Conservation (phyloP, 2,113 vertebrate genomes). For the Larimichthys crocea region DNA sequence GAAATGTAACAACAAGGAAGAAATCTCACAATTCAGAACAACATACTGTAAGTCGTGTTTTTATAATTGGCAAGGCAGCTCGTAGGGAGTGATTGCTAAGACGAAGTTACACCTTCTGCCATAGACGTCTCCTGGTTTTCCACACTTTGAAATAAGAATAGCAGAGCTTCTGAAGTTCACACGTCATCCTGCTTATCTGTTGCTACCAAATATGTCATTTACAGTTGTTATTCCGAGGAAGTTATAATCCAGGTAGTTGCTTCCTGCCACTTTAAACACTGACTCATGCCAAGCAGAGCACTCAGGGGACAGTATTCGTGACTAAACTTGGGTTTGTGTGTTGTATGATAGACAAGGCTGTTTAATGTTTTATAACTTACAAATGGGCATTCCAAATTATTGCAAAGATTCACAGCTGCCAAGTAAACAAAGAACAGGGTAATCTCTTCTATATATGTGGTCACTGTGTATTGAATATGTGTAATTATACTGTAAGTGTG, state of each 20-base stretch:
- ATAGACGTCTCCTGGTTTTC: neutral
- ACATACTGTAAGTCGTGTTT: neutral
- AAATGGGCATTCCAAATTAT: slow-evolving; percentile 1
- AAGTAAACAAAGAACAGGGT: too few relatives aligned
- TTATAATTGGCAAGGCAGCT: neutral
- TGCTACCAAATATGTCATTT: neutral
- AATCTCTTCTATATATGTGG: too few relatives aligned
- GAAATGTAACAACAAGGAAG: neutral
- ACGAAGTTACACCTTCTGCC: slow-evolving; percentile 11
- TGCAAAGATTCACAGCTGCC: too few relatives aligned
- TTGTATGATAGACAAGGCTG: slow-evolving; percentile 6
- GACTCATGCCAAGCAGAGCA: neutral
- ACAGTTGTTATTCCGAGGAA: neutral
- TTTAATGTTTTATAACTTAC: slow-evolving; percentile 14
- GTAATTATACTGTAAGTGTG: slow-evolving; percentile 22
- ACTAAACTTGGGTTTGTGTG: neutral
- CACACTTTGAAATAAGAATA: neutral
- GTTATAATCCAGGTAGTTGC: neutral
- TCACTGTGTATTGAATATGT: slow-evolving; percentile 18
- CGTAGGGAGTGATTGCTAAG: neutral
- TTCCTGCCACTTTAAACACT: neutral
- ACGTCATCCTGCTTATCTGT: neutral
- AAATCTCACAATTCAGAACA: neutral
- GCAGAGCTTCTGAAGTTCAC: neutral
- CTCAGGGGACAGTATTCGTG: neutral